phyloP scores from a whole-genome alignment of 2,888 invertebrate species.

The Agriopis aurantiaria region DNA sequence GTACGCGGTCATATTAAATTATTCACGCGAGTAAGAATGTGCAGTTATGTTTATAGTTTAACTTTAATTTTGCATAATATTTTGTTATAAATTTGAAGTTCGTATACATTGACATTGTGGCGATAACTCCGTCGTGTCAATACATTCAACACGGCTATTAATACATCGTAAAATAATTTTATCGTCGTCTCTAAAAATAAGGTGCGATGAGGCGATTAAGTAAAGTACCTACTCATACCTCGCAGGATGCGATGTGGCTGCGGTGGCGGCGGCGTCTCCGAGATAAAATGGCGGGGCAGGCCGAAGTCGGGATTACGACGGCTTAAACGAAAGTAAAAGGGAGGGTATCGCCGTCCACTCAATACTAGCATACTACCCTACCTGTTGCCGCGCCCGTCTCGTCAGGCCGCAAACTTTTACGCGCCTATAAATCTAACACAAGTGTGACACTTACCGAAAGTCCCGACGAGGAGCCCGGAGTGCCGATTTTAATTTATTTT shows the following conservation, averaged over 20 bases:
- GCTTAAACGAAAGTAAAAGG: constrained; percentile 70
- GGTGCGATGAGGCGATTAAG: constrained; percentile 42
- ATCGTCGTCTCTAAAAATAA: constrained; percentile 23
- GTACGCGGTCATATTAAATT: no score
- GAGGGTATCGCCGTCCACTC: constrained; percentile 65
- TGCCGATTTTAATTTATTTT: neutral
- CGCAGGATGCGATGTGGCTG: constrained; percentile 5
- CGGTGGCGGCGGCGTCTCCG: constrained; percentile 30
- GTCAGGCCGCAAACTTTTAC: constrained; percentile 69
- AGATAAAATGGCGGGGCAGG: constrained; percentile 72
- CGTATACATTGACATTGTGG: no score
- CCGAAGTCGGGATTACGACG: constrained; percentile 62
- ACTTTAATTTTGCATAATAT: neutral
- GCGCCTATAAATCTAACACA: constrained; percentile 55
- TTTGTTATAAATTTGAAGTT: no score
- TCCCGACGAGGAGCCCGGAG: constrained; percentile 36
- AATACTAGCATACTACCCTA: constrained; percentile 63
- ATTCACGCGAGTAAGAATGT: no score
- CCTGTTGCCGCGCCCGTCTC: constrained; percentile 75
- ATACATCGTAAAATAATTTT: constrained; percentile 24
- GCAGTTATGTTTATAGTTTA: neutral
- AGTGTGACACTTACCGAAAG: constrained; percentile 66
- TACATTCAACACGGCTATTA: constrained; percentile 3
- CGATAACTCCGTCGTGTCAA: neutral
- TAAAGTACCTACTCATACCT: constrained; percentile 31